Evolutionary conservation across 2,113 vertebrate species (phyloP), one percentile per base, ranked within the genome.

Genomic region (Chaetodon trifascialis): DNA sequence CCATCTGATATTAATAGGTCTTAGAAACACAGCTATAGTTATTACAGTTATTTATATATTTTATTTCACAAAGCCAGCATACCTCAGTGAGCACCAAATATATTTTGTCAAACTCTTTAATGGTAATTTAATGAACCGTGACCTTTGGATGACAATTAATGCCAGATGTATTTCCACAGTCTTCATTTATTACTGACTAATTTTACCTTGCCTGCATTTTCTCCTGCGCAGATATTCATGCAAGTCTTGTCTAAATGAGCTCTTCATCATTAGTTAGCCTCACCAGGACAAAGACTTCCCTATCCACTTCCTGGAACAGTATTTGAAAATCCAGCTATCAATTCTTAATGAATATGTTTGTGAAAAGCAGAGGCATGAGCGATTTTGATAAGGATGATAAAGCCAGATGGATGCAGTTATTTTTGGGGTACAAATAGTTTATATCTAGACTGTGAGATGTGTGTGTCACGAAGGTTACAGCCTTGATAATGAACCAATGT

Each of bases 71-170:
- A 94, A 93, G 91, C 88, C 71, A 17, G 85, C 80, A 90, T 88
- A 94, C 86, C 90, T 93, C 94, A 93, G 74, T 94, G 93, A 94
- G 82, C 94, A 94, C 84, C 90, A 93, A 91, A 92, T 93, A 93
- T 88, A 93, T 94, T 93, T 90, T 71, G 88, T 93, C 91, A 92
- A 91, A 93, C 89, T 90, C 87, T 93, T 93, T 88, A 94, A 94
- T 94, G 86, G 90, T 94, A 90, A 94, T 91, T 89, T 93, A 94
- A 94, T 95, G 93, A 95, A 94, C 87, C 93, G 83, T 94, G 90
- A 90, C 90, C 89, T 91, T 85, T 86, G 80, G 83, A 92, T 79
- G 90, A 94, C 92, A 94, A 94, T 92, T 93, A 94, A 94, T 94
- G 91, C 88, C 89, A 82, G 87, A 92, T 90, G 86, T 91, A 92